Evolutionary conservation across 2,113 vertebrate species (phyloP).

Genomic region (Podilymbus podiceps): DNA sequence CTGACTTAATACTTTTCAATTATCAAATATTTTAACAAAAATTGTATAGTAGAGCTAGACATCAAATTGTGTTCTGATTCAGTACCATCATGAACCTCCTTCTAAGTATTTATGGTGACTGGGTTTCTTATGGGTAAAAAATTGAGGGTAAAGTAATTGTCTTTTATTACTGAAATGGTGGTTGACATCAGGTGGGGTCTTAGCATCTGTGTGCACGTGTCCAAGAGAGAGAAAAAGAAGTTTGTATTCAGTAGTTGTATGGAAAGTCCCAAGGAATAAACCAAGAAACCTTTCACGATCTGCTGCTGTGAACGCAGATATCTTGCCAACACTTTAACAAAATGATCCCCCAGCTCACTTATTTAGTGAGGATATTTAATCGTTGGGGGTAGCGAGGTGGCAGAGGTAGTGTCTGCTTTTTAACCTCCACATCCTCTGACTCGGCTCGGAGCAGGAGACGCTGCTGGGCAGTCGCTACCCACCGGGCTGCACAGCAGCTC

Average conservation of each 20-base stretch:
- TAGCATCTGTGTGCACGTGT: not conserved
- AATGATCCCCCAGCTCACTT: not conserved
- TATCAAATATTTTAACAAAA: not conserved
- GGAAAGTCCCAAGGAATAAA: not conserved
- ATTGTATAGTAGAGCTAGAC: not conserved
- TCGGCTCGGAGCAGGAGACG: not conserved
- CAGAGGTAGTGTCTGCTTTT: not conserved
- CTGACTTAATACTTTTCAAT: not conserved
- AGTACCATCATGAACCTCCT: not conserved
- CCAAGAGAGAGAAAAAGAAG: not conserved
- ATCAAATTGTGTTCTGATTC: not conserved
- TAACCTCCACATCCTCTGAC: not conserved
- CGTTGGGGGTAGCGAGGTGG: fast-evolving
- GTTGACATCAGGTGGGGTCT: not conserved
- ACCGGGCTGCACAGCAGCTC: not conserved
- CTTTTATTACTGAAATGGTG: not conserved
- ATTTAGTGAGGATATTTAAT: not conserved
- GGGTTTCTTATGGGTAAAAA: not conserved
- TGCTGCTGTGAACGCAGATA: not conserved
- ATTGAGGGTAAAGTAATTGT: not conserved
- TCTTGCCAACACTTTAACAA: not conserved
- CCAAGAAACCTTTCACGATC: not conserved
- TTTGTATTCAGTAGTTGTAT: not conserved
- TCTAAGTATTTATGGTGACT: not conserved
- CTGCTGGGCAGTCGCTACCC: not conserved